These are phyloP conservation scores for Sogatella furcifera DNA, from an alignment of 1,140 invertebrate genomes.

Conservation along the genomic window DNA sequence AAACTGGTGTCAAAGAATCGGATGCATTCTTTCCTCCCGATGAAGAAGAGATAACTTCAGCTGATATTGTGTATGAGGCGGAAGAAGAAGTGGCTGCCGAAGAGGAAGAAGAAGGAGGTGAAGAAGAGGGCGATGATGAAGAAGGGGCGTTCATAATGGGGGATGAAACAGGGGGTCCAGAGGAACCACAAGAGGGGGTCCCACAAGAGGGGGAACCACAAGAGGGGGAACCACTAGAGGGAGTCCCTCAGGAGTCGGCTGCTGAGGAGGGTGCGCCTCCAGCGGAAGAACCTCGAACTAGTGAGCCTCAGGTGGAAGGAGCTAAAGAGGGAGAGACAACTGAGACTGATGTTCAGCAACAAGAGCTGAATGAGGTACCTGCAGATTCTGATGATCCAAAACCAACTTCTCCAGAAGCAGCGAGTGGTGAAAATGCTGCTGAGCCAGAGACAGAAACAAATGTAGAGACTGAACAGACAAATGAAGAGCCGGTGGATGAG, in stretches of 20 bases:
- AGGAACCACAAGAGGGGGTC: not conserved
- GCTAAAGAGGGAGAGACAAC: too few species aligned
- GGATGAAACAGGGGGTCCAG: not conserved
- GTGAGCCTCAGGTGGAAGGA: too few species aligned
- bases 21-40: constrained; percentile 22
- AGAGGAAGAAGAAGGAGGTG: constrained; percentile 2
- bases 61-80: not conserved
- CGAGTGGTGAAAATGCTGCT: too few species aligned
- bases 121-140: constrained; percentile 2
- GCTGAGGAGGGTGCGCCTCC: not conserved
- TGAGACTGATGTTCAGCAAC: too few species aligned
- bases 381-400: too few species aligned
- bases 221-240: not conserved
- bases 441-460: too few species aligned
- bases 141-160: not conserved
- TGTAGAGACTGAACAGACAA: too few species aligned
- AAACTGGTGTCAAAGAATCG: constrained; percentile 22
- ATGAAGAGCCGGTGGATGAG: too few species aligned
- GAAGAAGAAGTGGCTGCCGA: not conserved
- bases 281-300: too few species aligned
- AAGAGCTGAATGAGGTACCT: too few species aligned
- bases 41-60: not conserved
- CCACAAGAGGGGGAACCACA: not conserved
- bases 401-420: too few species aligned
- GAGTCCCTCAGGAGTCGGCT: not conserved